Evolutionary conservation across 2,797 vertebrate species (phyloP).

Genomic region (Myotis myotis): DNA sequence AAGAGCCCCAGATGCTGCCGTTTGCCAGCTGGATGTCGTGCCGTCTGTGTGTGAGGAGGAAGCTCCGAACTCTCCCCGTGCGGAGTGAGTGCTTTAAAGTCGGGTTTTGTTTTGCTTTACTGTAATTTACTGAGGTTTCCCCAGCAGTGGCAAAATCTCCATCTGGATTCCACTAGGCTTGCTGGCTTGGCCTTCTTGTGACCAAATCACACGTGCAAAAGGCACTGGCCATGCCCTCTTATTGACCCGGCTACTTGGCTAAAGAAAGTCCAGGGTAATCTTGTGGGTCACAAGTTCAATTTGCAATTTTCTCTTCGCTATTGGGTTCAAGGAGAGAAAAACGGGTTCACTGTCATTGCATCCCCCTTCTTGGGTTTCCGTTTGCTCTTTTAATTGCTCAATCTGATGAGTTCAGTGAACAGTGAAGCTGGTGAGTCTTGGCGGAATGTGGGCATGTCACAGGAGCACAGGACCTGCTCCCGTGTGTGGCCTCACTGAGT

Average conservation of each 20-base stretch:
- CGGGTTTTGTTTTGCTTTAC: neutral
- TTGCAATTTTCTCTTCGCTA: neutral
- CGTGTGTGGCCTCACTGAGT: neutral
- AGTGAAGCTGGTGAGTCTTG: neutral
- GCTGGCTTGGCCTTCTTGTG: neutral
- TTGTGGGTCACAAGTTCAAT: neutral
- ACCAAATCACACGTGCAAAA: neutral
- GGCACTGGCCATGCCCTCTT: neutral
- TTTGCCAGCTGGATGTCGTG: neutral
- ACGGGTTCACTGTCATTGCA: neutral
- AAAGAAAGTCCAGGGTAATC: neutral
- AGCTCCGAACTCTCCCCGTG: neutral
- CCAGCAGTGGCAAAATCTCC: neutral
- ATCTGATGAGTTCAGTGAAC: neutral
- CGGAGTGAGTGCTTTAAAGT: neutral
- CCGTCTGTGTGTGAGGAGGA: neutral
- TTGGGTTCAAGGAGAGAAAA: neutral
- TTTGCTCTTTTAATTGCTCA: conserved; percentile 7
- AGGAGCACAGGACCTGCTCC: neutral
- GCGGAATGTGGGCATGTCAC: neutral
- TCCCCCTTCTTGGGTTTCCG: neutral
- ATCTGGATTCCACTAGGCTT: neutral
- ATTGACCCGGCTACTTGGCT: neutral
- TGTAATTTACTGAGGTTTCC: neutral
- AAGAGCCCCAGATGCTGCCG: neutral